Conservation (phyloP, 1,140 invertebrate genomes). For the Portunus trituberculatus region DNA sequence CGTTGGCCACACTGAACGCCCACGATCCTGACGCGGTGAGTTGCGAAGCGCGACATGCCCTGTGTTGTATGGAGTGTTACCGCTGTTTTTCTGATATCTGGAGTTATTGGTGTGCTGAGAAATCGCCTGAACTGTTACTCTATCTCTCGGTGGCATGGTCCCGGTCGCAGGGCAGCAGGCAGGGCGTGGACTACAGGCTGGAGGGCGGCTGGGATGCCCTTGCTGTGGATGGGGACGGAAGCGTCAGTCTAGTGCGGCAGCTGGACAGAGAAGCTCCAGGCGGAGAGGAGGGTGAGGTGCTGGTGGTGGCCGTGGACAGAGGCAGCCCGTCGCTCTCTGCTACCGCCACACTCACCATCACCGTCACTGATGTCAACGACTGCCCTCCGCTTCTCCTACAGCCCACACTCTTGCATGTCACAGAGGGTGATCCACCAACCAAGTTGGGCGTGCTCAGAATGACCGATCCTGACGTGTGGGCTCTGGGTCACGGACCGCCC, state of each 20-base stretch:
- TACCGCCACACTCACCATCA: slow-evolving; percentile 28
- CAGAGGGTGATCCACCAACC: neutral
- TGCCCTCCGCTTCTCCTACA: neutral
- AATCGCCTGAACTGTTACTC: no score
- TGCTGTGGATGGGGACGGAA: neutral
- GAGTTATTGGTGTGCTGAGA: no score
- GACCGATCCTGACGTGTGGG: slow-evolving; percentile 33
- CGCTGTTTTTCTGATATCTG: no score
- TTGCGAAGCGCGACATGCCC: neutral
- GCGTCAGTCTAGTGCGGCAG: neutral
- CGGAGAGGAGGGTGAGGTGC: neutral
- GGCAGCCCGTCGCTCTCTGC: neutral
- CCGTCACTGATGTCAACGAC: slow-evolving; percentile 38
- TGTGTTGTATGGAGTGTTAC: no score
- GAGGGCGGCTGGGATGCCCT: neutral
- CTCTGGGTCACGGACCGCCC: slow-evolving; percentile 3
- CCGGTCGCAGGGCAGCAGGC: neutral
- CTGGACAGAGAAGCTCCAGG: neutral
- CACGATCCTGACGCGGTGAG: slow-evolving; percentile 47
- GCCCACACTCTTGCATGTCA: slow-evolving; percentile 18
- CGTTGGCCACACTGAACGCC: slow-evolving; percentile 24
- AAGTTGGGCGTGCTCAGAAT: neutral
- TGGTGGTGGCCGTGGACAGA: neutral
- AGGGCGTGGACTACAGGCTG: slow-evolving; percentile 39
- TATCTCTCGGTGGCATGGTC: no score